A percentile compares a stretch with the other conserved stretches of the same genome.
Evolutionary conservation across 2,797 vertebrate genomes (phyloP).

Genomic region (Melanotaenia pygmaea): DNA sequence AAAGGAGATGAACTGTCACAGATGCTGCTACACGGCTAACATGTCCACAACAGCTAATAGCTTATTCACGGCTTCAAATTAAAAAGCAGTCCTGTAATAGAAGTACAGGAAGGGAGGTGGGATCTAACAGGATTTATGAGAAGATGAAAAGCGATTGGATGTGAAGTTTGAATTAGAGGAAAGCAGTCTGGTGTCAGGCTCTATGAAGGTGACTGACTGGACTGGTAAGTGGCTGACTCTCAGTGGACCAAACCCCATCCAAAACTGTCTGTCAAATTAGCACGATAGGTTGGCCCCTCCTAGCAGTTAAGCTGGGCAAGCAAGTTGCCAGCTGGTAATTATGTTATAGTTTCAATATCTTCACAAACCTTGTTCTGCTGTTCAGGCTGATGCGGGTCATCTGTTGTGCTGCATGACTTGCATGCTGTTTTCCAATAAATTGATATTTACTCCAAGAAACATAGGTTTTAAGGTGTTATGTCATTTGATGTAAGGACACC

Average conservation of each 20-base stretch:
- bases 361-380: conserved; percentile 30
- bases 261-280: conserved; percentile 69
- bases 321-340: conserved; percentile 56
- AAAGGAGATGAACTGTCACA: conserved; percentile 68
- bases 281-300: conserved; percentile 51
- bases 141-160: conserved; percentile 77
- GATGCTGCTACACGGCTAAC: conserved; percentile 56
- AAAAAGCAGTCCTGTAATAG: conserved; percentile 75
- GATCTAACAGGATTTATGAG: conserved; percentile 69
- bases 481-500: not conserved
- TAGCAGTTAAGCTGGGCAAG: conserved; percentile 38
- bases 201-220: conserved; percentile 78
- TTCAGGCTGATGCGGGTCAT: conserved; percentile 13
- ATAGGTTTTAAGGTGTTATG: not conserved
- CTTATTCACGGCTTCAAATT: conserved; percentile 68
- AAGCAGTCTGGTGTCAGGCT: conserved; percentile 74
- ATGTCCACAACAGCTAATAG: conserved; percentile 61
- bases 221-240: conserved; percentile 55
- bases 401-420: conserved; percentile 22
- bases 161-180: conserved; percentile 76
- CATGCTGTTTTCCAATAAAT: not conserved
- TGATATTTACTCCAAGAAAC: not conserved
- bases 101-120: conserved; percentile 63
- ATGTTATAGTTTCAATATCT: conserved; percentile 39
- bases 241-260: conserved; percentile 69